Evolutionary conservation across 2,113 vertebrate genomes (phyloP), one percentile per base, ranked within the genome.

Genomic region (Callipepla squamata): DNA sequence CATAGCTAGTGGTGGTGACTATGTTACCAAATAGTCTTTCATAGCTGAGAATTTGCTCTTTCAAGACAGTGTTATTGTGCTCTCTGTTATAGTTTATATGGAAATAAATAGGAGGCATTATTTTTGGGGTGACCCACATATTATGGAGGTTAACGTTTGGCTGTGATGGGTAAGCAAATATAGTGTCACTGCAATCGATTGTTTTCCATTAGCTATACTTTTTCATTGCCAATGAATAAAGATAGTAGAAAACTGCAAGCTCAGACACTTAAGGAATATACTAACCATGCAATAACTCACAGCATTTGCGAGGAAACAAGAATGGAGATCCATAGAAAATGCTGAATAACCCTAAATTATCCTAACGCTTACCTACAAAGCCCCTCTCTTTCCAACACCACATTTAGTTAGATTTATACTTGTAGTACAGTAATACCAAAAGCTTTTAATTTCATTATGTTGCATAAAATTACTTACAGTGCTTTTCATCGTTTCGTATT

Each of bases 371-470:
- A 93, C 68, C 76, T 91, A 85, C 61, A 66, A 30, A 90, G 85
- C 45, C 75, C 82, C 84, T 78, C 67, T 82, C 74, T 69, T 44
- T 81, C 59, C 74, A 92, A 20, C 40, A 81, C 59, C 63, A 74
- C 81, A 59, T 85, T 93, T 93, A 84, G 51, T 93, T 90, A 93
- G 86, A 88, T 93, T 97, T 94, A 96, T 96, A 87, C 80, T 65
- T 87, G 15, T 55, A 74, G 45, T 63, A 85, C n/a, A 44, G 78
- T 74, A 81, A 89, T 89, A 90, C 38, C 38, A 90, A 90, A 92
- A 87, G 80, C 70, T 95, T 95, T 96, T 95, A 84, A 91, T 90
- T 90, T 94, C 91, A 94, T 97, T 95, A 89, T 67, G 78, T 85
- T 85, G 94, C 92, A 96, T 93, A 94, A 92, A 93, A 96, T 95